Evolutionary conservation across 2,113 vertebrate species (phyloP).

Genomic region (Sardina pilchardus): DNA sequence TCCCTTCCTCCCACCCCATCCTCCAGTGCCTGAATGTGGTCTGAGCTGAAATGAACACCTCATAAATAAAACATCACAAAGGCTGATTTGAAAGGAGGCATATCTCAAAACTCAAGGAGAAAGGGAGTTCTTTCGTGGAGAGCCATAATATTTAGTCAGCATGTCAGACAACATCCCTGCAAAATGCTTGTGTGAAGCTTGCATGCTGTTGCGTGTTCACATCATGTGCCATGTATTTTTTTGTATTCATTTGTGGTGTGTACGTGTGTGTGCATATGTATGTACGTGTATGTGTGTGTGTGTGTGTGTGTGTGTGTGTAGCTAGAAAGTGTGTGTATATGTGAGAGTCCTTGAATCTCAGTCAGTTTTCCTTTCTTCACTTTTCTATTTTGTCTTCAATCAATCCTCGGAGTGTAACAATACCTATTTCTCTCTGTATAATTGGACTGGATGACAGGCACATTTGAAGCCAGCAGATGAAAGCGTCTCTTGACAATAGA

Average conservation of each 20-base stretch:
- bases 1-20: not conserved
- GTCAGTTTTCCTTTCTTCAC: slow-evolving; percentile 65
- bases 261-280: slow-evolving; percentile 46
- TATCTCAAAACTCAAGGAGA: not conserved
- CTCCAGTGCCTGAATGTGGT: slow-evolving; percentile 13
- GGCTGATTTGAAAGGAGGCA: slow-evolving; percentile 7
- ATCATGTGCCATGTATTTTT: not conserved
- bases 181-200: not conserved
- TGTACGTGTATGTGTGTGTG: slow-evolving; percentile 25
- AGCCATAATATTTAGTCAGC: not conserved
- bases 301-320: slow-evolving; percentile 23
- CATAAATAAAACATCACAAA: slow-evolving; percentile 18
- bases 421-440: slow-evolving; percentile 80
- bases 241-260: not conserved
- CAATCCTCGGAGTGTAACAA: slow-evolving; percentile 76
- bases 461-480: slow-evolving; percentile 77
- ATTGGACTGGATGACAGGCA: slow-evolving; percentile 80
- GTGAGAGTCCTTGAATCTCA: slow-evolving; percentile 56
- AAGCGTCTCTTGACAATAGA: slow-evolving; percentile 76
- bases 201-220: slow-evolving; percentile 6
- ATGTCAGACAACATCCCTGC: not conserved
- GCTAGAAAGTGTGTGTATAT: slow-evolving; percentile 20
- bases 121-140: not conserved
- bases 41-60: not conserved
- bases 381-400: slow-evolving; percentile 78